Evolutionary conservation across 2,797 vertebrate genomes (phyloP), one percentile per base, ranked within the genome.

Genomic region (Sebastolobus alascanus): DNA sequence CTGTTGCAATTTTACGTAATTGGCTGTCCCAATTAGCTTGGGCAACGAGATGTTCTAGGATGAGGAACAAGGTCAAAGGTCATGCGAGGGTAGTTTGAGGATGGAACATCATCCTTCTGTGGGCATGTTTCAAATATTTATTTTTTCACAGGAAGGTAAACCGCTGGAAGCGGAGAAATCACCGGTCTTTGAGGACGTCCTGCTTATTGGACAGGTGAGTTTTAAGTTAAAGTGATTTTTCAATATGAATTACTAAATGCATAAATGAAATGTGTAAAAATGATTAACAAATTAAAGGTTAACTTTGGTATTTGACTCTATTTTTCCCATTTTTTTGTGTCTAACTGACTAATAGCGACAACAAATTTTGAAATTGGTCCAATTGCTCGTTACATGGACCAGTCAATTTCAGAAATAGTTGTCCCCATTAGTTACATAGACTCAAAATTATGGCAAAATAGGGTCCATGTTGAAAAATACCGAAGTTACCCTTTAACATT

Each of bases 151-250:
- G 95, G 89, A 89, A 9, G 31, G 0, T 0, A 64, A 84, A 64
- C 8, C 14, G 2, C 20, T 73, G 33, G 9, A 82, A 0, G 9
- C 77, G 3, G 84, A 90, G 0, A 54, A 91, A 63, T 76, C 14
- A 11, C 61, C 43, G 0, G 73, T 93, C 29, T 93, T 90, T 66
- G 92, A 95, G 68, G 85, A 96, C 46, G 55, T 96, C 67, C 83
- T 96, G 46, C 90, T 96, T 1, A 93, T 77, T 25, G 96, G 93
- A 66, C 88, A 94, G 88, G 93, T 92, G 27, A 9, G 84, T 79
- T 52, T 40, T 16, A 29, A 29, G 1, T 50, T 8, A 37, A 31
- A 55, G 1, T 58, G 6, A 20, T 20, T 61, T 37, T 27, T 27
- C 4, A 58, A 3, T 18, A 29, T 4, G 4, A 8, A 29, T 11